These are phyloP conservation scores for Natator depressus DNA, from an alignment of 2,113 vertebrate genomes.

Conservation along the genomic window DNA sequence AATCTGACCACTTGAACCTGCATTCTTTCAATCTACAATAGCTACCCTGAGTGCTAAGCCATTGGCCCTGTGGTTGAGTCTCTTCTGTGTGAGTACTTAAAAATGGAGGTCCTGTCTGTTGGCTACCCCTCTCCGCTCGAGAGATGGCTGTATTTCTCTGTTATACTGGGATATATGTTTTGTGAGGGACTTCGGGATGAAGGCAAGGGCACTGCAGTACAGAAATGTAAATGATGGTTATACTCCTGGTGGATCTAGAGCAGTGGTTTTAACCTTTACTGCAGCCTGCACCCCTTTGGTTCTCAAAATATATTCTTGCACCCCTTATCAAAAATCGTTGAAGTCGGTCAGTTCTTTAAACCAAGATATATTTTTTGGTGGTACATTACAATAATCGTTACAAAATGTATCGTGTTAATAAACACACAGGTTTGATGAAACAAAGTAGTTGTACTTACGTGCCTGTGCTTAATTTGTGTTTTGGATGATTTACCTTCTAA, in stretches of 20 bases:
- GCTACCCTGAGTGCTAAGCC: neutral
- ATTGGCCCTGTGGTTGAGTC: fast-evolving
- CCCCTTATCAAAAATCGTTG: too few species aligned
- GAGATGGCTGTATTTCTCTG: fast-evolving
- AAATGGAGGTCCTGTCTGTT: fast-evolving
- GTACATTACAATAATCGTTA: too few species aligned
- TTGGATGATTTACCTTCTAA: too few species aligned
- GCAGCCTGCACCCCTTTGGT: too few species aligned
- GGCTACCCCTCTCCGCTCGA: neutral
- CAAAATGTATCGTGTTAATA: too few species aligned
- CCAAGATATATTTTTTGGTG: too few species aligned
- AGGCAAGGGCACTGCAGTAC: neutral
- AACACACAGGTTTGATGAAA: too few species aligned
- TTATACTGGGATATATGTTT: fast-evolving
- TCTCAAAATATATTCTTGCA: too few species aligned
- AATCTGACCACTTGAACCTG: fast-evolving
- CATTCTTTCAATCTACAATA: fast-evolving
- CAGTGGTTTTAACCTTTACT: too few species aligned
- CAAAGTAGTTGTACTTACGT: too few species aligned
- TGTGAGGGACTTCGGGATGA: neutral
- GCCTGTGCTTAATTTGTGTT: too few species aligned
- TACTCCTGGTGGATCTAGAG: neutral
- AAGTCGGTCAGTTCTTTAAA: too few species aligned
- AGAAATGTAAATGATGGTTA: neutral
- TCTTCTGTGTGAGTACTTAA: neutral